Evolutionary conservation across 2,888 invertebrate species (phyloP), one percentile per base, ranked within the genome.

Genomic region (Lacanobia wlatinum): DNA sequence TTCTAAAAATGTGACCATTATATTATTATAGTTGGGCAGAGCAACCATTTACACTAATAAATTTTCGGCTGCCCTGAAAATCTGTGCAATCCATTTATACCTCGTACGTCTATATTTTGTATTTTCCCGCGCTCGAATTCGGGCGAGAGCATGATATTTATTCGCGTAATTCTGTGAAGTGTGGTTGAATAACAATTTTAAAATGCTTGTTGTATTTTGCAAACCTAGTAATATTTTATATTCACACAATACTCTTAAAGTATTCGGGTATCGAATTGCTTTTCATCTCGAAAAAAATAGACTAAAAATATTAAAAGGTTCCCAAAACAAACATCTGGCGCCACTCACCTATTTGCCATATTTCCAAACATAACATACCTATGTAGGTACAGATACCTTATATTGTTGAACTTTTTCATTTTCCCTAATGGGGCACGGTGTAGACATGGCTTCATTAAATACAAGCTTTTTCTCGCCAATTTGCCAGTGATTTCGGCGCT

Each of bases 401-500:
- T 78, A 78, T 59, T 64, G 52, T 70, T 66, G 56, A 69, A 73
- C 55, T 69, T 76, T 77, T 80, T 69, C 50, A 76, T 69, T 69
- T 59, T 52, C 68, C 40, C 43, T 72, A 72, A 72, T 65, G 52
- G 77, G 62, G 43, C 46, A 10, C 21, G 68, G 40, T 43, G 62
- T 62, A 69, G 62, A 60, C 59, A 69, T 64, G 63, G 70, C 74
- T 78, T 80, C 74, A 70, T 78, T 82, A 82, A 81, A 70, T 65
- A 66, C 56, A 58, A 74, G 52, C 58, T 64, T 69, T 70, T 70
- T 69, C 60, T 43, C 65, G 70, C 58, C 70, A 77, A 83, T 75
- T 78, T 80, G 50, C 50, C 56, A 70, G 28, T 48, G 28, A 64
- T 70, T 76, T 74, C 56, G 43, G 56, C 61, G 63, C 61, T 65